phyloP scores from a whole-genome alignment of 1,140 invertebrate species.

The Pectinophora gossypiella region DNA sequence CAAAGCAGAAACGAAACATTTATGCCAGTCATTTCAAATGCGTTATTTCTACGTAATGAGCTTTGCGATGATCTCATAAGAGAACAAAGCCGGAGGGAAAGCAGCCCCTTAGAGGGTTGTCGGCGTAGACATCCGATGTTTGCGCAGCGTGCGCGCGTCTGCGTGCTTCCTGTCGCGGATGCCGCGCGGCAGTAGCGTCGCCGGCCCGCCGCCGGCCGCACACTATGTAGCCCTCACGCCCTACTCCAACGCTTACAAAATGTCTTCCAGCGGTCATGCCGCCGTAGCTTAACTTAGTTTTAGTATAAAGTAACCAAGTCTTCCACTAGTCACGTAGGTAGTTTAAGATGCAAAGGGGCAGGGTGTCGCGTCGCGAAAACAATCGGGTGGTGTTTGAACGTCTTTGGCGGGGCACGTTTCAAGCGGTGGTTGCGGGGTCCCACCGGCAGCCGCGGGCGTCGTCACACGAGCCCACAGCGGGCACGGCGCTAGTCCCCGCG shows the following conservation, averaged over 20 bases:
- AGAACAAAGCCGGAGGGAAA: conserved; percentile 16
- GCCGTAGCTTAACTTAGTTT: conserved; percentile 40
- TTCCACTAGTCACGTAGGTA: conserved; percentile 64
- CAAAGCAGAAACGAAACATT: too few relatives aligned
- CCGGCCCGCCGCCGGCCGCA: conserved; percentile 59
- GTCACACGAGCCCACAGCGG: conserved; percentile 76
- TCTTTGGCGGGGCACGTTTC: conserved; percentile 78
- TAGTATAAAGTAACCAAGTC: conserved; percentile 65
- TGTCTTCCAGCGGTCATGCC: conserved; percentile 58
- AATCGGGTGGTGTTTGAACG: conserved; percentile 78
- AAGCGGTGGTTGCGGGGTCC: conserved; percentile 64
- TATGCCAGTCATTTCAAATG: too few relatives aligned
- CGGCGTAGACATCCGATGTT: conserved; percentile 50
- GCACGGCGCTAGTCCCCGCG: conserved; percentile 18
- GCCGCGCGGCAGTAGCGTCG: conserved; percentile 51
- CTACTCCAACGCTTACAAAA: conserved; percentile 18
- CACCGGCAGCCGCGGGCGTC: conserved; percentile 51
- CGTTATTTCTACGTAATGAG: too few relatives aligned
- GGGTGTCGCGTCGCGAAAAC: conserved; percentile 67
- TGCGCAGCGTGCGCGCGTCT: conserved; percentile 64
- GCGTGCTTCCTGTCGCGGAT: conserved; percentile 50
- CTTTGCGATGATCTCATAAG: too few relatives aligned
- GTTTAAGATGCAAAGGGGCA: conserved; percentile 61
- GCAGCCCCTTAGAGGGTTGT: conserved; percentile 25
- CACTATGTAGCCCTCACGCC: conserved; percentile 40